phyloP scores from a whole-genome alignment of 2,113 vertebrate species.

The Xiphophorus couchianus region DNA sequence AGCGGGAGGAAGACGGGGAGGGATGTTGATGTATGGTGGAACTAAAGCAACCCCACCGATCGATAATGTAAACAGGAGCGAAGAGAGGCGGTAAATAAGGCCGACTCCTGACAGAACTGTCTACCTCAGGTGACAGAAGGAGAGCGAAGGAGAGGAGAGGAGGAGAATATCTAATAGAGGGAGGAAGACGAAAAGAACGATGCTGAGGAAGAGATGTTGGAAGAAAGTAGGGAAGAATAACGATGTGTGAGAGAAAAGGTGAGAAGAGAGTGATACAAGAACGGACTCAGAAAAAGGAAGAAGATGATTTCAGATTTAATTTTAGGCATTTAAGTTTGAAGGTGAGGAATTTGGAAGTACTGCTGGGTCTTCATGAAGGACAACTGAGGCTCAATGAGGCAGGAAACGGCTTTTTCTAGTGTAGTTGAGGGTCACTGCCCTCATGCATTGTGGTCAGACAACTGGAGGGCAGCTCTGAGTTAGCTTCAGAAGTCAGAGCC shows the following conservation, averaged over 20 bases:
- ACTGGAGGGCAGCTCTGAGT: no score
- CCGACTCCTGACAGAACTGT: slow-evolving; percentile 76
- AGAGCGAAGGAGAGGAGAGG: slow-evolving; percentile 32
- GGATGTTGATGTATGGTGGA: slow-evolving; percentile 77
- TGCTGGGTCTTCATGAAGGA: neutral
- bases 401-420: no score
- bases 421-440: no score
- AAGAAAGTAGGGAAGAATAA: neutral
- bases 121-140: slow-evolving; percentile 70
- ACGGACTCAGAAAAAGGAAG: slow-evolving; percentile 28
- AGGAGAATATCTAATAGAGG: slow-evolving; percentile 50
- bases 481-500: no score
- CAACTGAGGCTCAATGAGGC: no score
- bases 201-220: slow-evolving; percentile 16
- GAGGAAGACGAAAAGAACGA: slow-evolving; percentile 24
- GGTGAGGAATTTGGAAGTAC: neutral
- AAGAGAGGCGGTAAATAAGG: slow-evolving; percentile 81
- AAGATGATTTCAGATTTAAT: slow-evolving; percentile 33
- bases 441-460: neutral
- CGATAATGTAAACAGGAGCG: slow-evolving; percentile 83
- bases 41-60: slow-evolving; percentile 81
- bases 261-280: neutral
- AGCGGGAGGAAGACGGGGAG: slow-evolving; percentile 6
- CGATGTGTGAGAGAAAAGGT: neutral
- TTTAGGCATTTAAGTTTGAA: slow-evolving; percentile 1